Base-by-base conservation (phyloP, 2,113 vertebrate species). In the Bujurquina vittata region DNA sequence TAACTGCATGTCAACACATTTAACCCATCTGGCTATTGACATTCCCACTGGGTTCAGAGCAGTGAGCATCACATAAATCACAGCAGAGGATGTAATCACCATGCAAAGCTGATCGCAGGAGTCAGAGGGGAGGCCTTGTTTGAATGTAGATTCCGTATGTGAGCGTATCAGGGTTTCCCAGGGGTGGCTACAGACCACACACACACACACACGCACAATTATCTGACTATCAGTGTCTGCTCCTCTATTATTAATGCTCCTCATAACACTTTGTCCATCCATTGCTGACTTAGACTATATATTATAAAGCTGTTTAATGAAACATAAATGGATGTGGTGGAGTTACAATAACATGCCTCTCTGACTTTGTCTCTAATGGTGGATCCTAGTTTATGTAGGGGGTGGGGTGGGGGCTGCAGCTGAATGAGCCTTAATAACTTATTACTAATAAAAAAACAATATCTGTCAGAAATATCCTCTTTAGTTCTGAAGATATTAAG, bases 251-350 rank as follows among this genome's bases (percentile, higher is more conserved):
- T 91, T 88, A 59, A 94, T 93, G 87, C 60, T 58, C 58, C 57
- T 91, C 85, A 91, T 92, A 90, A 85, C 75, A 46, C 40, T 79
- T 40, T 62, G 81, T 88, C 79, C 85, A 72, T 90, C 69, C 85
- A 72, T 75, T 59, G 43, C 80, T 60, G 74, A 63, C 59, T n/a
- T 14, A 40, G 31, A 20, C 58, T 61, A 75, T 77, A 82, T 77
- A 86, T 93, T 86, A 90, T 93, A 62, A 94, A 93, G 75, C 57
- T 84, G 79, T 92, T 92, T 91, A 92, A 94, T 94, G 84, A 94
- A 94, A 92, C 87, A 92, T 88, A 89, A 85, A 92, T 75, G 58
- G 69, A 90, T 80, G 62, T 72, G 81, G 69, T 79, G 63, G 87
- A 90, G 90, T 89, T 92, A 90, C 87, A 87, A 89, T 86, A 84